Evolutionary conservation across 35 echinoderm and acorn worm species (phyloP).

Genomic region (Lytechinus pictus): DNA sequence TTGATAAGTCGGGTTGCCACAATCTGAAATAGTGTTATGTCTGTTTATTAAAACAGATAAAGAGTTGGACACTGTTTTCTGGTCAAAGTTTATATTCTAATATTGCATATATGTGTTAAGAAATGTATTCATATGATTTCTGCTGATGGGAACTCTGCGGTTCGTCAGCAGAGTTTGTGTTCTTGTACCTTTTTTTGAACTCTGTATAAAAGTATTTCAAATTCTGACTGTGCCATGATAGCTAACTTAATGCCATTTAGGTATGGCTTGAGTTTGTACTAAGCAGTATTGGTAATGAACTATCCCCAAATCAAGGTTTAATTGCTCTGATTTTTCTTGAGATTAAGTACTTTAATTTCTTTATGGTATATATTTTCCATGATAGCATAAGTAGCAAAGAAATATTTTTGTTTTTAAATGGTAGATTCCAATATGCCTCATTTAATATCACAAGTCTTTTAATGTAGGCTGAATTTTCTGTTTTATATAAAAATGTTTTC

Average conservation of each 20-base stretch:
- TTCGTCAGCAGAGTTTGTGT: background rate
- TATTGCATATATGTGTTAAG: background rate
- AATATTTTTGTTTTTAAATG: background rate
- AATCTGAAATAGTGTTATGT: background rate
- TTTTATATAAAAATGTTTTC: background rate
- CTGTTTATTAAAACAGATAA: background rate
- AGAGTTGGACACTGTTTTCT: background rate
- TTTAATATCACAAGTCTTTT: background rate
- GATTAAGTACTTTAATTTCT: background rate
- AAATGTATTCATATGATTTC: conserved; percentile 6
- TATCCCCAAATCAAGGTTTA: background rate
- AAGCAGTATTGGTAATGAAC: background rate
- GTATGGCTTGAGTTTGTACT: background rate
- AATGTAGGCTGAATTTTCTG: background rate
- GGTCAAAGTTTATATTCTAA: background rate
- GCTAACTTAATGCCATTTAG: background rate
- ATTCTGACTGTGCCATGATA: background rate
- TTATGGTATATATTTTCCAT: background rate
- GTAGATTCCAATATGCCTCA: background rate
- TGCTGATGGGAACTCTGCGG: background rate
- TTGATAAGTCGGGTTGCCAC: background rate
- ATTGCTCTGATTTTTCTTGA: background rate
- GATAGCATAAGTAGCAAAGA: background rate
- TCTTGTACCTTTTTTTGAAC: background rate
- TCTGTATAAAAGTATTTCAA: conserved; percentile 2